phyloP scores from a whole-genome alignment of 1,140 invertebrate species.

The Cotesia glomerata region DNA sequence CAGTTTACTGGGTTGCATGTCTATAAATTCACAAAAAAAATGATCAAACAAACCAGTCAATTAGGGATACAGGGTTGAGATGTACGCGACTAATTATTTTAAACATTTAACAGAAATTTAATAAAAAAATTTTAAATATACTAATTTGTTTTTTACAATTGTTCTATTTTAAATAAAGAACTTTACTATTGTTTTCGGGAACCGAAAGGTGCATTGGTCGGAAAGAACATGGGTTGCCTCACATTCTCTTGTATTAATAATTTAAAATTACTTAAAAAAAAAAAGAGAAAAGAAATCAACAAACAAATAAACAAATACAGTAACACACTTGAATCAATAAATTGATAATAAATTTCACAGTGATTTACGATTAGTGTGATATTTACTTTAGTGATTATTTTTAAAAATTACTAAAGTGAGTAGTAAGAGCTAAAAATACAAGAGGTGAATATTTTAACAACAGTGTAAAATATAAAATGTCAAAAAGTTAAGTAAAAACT shows the following conservation, averaged over 20 bases:
- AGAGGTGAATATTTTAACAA: not conserved
- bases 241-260: not conserved
- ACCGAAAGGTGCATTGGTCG: conserved; percentile 62
- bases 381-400: no score
- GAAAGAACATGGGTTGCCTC: conserved; percentile 48
- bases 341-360: not conserved
- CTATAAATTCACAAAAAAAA: no score
- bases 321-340: not conserved
- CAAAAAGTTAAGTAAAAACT: conserved; percentile 2
- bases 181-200: conserved; percentile 52
- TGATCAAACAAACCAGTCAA: conserved; percentile 10
- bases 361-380: no score
- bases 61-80: conserved; percentile 38
- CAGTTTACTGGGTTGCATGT: no score
- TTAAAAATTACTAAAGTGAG: no score
- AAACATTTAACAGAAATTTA: conserved; percentile 31
- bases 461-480: not conserved
- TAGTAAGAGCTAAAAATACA: no score
- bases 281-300: not conserved
- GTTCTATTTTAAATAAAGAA: no score
- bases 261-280: not conserved
- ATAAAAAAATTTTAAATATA: conserved; percentile 1
- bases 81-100: conserved; percentile 41
- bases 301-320: not conserved
- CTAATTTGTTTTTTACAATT: no score